Conservation (phyloP, 1,140 invertebrate genomes). For the Cyclina sinensis region DNA sequence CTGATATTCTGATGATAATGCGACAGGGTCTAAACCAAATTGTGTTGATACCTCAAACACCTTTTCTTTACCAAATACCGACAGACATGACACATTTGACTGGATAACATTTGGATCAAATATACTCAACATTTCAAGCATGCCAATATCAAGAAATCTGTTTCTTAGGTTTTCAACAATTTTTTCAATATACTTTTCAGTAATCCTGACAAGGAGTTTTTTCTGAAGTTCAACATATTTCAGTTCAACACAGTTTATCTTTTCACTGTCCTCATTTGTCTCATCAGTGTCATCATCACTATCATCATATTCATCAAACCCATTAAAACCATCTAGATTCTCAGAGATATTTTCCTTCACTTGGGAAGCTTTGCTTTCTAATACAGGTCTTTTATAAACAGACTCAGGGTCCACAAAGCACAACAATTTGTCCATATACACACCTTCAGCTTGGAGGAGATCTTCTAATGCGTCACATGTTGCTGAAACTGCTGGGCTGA, state of each 20-base stretch:
- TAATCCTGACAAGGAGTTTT: background rate
- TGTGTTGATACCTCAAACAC: background rate
- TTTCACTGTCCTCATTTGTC: background rate
- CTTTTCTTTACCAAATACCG: background rate
- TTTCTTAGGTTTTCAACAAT: background rate
- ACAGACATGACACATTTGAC: background rate
- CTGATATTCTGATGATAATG: background rate
- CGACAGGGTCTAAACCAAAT: background rate
- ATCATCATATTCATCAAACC: background rate
- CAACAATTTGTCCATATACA: slow-evolving; percentile 3
- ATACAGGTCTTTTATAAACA: background rate
- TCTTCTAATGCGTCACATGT: background rate
- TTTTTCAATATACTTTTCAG: background rate
- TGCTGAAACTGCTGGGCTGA: background rate
- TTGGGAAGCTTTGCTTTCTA: background rate
- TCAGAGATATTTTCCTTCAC: background rate
- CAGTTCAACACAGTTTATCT: background rate
- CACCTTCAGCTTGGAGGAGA: background rate
- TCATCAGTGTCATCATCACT: background rate
- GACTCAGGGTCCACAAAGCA: background rate
- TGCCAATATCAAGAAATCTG: background rate
- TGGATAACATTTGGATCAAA: background rate
- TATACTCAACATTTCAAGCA: background rate
- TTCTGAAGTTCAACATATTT: background rate
- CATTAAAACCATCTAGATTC: background rate